These are phyloP conservation scores for Procambarus virginalis DNA, from an alignment of 1,140 invertebrate species.

Conservation along the genomic window DNA sequence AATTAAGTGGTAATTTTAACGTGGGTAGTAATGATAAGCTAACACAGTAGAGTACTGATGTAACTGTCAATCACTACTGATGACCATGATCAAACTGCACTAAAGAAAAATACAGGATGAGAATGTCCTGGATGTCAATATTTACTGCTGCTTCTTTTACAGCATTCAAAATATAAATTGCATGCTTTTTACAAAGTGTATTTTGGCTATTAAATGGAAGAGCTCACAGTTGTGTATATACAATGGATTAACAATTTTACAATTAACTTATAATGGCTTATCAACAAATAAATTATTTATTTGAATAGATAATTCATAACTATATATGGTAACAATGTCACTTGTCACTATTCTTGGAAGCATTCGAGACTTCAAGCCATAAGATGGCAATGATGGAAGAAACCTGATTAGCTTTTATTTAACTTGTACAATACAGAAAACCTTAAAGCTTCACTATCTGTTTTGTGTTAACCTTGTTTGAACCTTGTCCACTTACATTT, in stretches of 20 bases:
- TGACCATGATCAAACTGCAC: not conserved
- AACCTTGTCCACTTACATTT: not conserved
- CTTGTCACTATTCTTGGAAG: not conserved
- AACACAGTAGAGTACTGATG: too few species aligned
- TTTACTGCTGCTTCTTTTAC: too few species aligned
- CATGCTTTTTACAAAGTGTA: not conserved
- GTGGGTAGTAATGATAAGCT: not conserved
- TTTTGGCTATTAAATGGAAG: not conserved
- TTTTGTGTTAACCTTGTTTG: not conserved
- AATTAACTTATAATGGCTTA: not conserved
- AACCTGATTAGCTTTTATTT: not conserved
- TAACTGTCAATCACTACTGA: not conserved
- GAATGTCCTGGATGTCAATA: not conserved
- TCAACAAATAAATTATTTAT: not conserved
- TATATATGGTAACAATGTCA: not conserved
- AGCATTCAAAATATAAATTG: not conserved
- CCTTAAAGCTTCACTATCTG: not conserved
- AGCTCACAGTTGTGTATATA: not conserved
- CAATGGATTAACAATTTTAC: too few species aligned
- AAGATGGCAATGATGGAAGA: not conserved
- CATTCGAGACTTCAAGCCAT: not conserved
- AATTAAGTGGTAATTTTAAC: not conserved
- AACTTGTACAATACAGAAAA: not conserved
- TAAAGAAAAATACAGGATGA: not conserved
- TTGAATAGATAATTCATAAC: not conserved